Evolutionary conservation across 1,140 invertebrate genomes (phyloP).

Genomic region (Fragariocoptes setiger): DNA sequence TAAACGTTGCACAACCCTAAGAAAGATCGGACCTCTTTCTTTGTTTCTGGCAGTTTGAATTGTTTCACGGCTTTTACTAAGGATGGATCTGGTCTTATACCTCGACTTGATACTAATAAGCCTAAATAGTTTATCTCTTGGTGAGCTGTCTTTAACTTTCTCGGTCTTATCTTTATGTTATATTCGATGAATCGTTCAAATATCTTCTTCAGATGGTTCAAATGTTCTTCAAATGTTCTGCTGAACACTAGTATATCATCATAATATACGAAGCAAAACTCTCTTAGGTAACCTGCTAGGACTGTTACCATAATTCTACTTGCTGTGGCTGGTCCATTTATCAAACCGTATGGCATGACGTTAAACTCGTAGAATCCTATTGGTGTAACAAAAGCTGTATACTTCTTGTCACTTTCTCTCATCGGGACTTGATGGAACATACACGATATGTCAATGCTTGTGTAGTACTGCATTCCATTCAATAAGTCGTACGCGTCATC

Average conservation of each 20-base stretch:
- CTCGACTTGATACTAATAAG: constrained; percentile 10
- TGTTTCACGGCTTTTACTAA: constrained; percentile 13
- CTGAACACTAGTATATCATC: constrained; percentile 13
- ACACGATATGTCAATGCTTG: constrained; percentile 18
- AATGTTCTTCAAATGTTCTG: constrained; percentile 10
- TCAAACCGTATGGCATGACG: constrained; percentile 5
- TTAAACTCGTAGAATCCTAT: constrained; percentile 16
- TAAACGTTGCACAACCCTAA: constrained; percentile 12
- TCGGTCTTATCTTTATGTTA: constrained; percentile 12
- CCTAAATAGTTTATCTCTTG: constrained; percentile 9
- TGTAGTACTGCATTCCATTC: constrained; percentile 14
- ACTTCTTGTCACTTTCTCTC: constrained; percentile 7
- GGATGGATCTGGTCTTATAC: constrained; percentile 10
- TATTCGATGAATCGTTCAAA: constrained; percentile 9
- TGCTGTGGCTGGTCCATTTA: background rate
- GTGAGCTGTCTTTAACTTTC: constrained; percentile 8
- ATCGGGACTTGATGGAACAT: constrained; percentile 1
- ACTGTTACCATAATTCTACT: background rate
- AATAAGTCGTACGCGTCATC: constrained; percentile 15
- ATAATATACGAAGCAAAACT: constrained; percentile 8
- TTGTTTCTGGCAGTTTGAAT: constrained; percentile 13
- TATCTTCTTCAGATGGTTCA: constrained; percentile 10
- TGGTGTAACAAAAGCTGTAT: constrained; percentile 15
- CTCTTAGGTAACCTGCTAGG: background rate
- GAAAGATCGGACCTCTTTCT: constrained; percentile 13